phyloP scores from a whole-genome alignment of 2,113 vertebrate species.

The Arizona elegans region DNA sequence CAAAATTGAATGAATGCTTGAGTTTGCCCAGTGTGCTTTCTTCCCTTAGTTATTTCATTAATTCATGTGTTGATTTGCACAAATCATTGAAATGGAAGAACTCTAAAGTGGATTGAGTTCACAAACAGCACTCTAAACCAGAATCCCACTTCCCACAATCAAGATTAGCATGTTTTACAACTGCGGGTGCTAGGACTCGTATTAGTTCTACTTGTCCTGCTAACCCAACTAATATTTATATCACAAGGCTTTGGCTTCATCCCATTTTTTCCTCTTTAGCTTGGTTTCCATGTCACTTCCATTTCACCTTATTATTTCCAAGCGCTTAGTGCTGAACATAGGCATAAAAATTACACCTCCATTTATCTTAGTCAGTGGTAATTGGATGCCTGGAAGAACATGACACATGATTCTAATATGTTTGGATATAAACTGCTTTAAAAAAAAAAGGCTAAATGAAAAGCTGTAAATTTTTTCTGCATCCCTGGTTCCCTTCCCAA shows the following conservation, averaged over 20 bases:
- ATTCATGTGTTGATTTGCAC: neutral
- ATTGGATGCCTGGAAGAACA: neutral
- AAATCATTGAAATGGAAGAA: neutral
- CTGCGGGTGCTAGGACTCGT: neutral
- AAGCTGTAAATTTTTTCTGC: neutral
- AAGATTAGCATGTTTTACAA: neutral
- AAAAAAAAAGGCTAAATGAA: neutral
- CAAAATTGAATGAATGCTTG: neutral
- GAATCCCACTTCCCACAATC: neutral
- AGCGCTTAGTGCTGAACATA: neutral
- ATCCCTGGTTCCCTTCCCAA: neutral
- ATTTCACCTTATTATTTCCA: slow-evolving; percentile 23
- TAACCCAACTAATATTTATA: neutral
- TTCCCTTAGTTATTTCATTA: neutral
- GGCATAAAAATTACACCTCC: neutral
- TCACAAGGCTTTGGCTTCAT: neutral
- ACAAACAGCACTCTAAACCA: neutral
- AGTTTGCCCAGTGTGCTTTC: neutral
- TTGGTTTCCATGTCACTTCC: slow-evolving; percentile 47
- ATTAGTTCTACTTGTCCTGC: neutral
- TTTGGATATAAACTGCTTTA: neutral
- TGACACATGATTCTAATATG: neutral
- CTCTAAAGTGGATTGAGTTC: neutral
- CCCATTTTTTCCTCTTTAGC: slow-evolving; percentile 42
- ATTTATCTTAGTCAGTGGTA: neutral